phyloP scores from a whole-genome alignment of 1,140 invertebrate species.

The Brachionus rotundiformis region DNA sequence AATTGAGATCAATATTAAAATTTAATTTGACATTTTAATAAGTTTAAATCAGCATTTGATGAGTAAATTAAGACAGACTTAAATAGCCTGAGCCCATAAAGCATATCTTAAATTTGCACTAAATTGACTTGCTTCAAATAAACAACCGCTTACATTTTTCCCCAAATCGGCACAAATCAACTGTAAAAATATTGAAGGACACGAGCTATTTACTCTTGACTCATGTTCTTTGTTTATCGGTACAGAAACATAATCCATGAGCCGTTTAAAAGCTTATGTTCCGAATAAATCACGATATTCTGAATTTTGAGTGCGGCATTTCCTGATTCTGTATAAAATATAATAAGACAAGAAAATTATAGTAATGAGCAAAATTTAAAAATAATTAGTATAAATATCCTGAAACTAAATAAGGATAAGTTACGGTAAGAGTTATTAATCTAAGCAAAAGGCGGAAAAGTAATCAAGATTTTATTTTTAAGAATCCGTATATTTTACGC shows the following conservation, averaged over 20 bases:
- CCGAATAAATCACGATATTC: conserved; percentile 15
- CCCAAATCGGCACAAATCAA: neutral
- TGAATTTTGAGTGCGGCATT: neutral
- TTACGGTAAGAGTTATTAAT: neutral
- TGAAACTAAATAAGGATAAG: neutral
- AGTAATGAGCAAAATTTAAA: neutral
- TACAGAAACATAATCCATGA: conserved; percentile 19
- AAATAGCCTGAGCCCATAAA: neutral
- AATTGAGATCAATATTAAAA: neutral
- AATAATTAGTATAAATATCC: neutral
- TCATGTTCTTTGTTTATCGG: neutral
- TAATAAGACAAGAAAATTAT: too few species aligned
- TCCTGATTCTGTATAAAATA: neutral
- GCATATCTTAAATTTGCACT: conserved; percentile 24
- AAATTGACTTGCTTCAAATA: conserved; percentile 16
- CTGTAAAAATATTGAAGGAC: conserved; percentile 1
- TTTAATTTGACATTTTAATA: conserved; percentile 9
- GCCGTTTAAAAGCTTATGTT: neutral
- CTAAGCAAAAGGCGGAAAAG: neutral
- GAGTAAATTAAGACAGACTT: neutral
- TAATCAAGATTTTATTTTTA: neutral
- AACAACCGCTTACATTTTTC: too few species aligned
- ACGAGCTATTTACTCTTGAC: neutral
- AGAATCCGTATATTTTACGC: neutral
- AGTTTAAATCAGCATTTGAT: neutral